Base-by-base conservation (phyloP, 2,113 vertebrate species). In the Rostratula benghalensis region DNA sequence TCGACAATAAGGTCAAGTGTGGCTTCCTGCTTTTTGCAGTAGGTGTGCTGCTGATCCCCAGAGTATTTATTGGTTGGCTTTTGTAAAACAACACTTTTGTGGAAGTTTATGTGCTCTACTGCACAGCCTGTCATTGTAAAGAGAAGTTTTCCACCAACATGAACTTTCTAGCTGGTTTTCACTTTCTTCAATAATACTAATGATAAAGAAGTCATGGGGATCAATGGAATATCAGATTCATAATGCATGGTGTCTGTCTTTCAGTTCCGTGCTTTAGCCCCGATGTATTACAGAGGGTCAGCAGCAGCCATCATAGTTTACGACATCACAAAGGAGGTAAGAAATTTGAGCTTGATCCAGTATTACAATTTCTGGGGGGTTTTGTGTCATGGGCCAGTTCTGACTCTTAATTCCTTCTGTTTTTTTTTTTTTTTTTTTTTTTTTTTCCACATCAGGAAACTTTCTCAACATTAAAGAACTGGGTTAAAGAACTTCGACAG, bases 281-380 rank as follows among this genome's bases (percentile, higher is more conserved):
- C 99, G 3, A 99, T 99, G 99, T 99, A 99, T 97, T 99, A 99
- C 96, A 98, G 99, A 97, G 99, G 99, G 9, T 99, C 99, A 27
- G 99, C 99, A 24, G 99, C 99, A 21, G 99, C 99, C 73, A 99
- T 99, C 68, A 99, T 99, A 88, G 99, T 99, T 37, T 99, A 99
- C 93, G 99, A 99, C 95, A 99, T 99, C 98, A 99, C 99, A 45
- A 99, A 99, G 98, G 99, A 99, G 98, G 99, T 99, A 98, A 97
- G 97, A 24, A 68, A 20, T 27, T 19, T 51, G 4, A 7, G 41
- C 46, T 82, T 77, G 13, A 56, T 41, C 33, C 23, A 75, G 27
- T 22, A 69, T 70, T 87, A 11, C 4, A 13, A 15, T 19, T 90
- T 87, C 53, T 70, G 41, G 25, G 8, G 0, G 2, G 7, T 5